A percentile compares a stretch with the other conserved stretches of the same genome.
phyloP scores from a whole-genome alignment of 2,797 vertebrate species.

The Mycteria americana region DNA sequence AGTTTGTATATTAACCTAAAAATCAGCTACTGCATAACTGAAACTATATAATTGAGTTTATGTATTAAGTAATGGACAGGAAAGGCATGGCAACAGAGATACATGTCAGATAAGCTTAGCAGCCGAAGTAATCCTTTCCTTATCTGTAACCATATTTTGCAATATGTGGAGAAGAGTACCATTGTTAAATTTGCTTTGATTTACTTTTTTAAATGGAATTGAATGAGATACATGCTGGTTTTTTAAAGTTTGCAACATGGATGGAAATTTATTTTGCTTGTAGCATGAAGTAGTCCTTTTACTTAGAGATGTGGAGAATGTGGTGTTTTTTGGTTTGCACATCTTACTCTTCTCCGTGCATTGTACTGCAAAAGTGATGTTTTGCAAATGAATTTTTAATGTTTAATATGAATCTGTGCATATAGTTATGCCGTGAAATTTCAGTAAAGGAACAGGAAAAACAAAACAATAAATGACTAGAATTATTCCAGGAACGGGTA shows the following conservation, averaged over 20 bases:
- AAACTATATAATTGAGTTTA: conserved; percentile 59
- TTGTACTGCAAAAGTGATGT: conserved; percentile 58
- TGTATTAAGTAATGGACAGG: conserved; percentile 51
- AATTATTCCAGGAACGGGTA: conserved; percentile 58
- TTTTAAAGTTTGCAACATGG: conserved; percentile 33
- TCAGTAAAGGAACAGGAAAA: conserved; percentile 53
- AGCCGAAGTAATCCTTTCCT: conserved; percentile 58
- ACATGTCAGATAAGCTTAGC: conserved; percentile 59
- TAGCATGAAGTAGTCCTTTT: conserved; percentile 58
- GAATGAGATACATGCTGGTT: conserved; percentile 21
- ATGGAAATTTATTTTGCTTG: conserved; percentile 49
- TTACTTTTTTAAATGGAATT: conserved; percentile 32
- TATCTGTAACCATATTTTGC: conserved; percentile 48
- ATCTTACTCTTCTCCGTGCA: conserved; percentile 74
- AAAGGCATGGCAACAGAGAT: conserved; percentile 58
- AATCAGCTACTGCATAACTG: conserved; percentile 56
- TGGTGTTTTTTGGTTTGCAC: conserved; percentile 42
- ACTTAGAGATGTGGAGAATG: conserved; percentile 34
- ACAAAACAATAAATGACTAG: conserved; percentile 47
- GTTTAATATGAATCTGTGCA: conserved; percentile 68
- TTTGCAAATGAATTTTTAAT: conserved; percentile 69
- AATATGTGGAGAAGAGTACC: conserved; percentile 73
- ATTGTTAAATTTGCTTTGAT: conserved; percentile 47
- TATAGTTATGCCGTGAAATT: conserved; percentile 67
- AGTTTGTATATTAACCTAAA: conserved; percentile 66